Evolutionary conservation across 2,797 vertebrate genomes (phyloP), one percentile per base, ranked within the genome.

Genomic region (Melanogrammus aeglefinus): DNA sequence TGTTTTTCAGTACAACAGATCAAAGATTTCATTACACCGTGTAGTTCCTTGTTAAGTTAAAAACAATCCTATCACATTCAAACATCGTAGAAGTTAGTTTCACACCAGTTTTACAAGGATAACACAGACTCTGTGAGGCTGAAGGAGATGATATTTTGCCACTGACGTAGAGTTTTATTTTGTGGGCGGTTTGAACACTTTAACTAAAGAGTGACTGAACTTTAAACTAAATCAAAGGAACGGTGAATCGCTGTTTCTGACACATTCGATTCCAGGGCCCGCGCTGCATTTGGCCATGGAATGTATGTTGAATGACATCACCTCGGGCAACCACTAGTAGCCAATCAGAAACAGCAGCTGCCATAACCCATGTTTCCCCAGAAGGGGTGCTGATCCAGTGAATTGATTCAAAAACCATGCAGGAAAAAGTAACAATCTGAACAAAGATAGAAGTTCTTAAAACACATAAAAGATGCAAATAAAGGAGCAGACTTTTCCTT

Each of bases 61-160:
- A 10, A 84, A 75, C 75, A 79, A 73, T 75, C 47, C 6, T 39
- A 72, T 74, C 80, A 86, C 85, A 85, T 29, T 2, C 35, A 84
- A 84, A 84, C 81, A 84, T 79, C 10, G 16, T 12, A 12, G n/a
- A 69, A 27, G n/a, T 69, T 69, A 35, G 31, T 79, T 77, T 74
- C 35, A 84, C 80, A 84, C 74, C 81, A 73, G 77, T 66, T 75
- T 33, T 10, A 82, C 31, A 41, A 75, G 77, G 76, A 70, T 75
- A 77, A 72, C 31, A 31, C 5, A 57, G 76, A 75, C 77, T 8
- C 41, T 75, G 63, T 12, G 12, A 29, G 74, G 74, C 75, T 0
- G 69, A 70, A 13, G 24, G 66, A 29, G 24, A 63, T 57, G 7
- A 6, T 24, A n/a, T 63, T 63, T 51, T 18, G 18, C 47, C 47